Base-by-base conservation (phyloP, 2,888 invertebrate genomes). In the Phragmatobia fuliginosa region DNA sequence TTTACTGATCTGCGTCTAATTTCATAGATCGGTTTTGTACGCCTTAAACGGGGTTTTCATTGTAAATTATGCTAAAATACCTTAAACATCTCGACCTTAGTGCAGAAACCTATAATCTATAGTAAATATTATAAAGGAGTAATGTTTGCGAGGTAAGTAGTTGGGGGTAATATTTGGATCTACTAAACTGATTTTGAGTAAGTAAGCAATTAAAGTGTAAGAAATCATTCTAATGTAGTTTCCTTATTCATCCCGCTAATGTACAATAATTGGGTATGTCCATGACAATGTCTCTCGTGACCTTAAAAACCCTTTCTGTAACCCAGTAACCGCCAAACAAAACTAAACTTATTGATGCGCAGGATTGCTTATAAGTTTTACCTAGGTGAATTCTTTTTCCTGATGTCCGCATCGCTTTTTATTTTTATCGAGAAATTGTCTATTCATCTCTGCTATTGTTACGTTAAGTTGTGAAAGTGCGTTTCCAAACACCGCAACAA, bases 381-480 rank as follows among this genome's bases (percentile, higher is more conserved):
- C 56, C 36, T 56, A 56, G 52, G n/a, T n/a, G n/a, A n/a, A 64
- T 64, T 36, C 36, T n/a, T 32, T n/a, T 31, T 49, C 18, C 49
- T 21, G 7, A 21, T 45, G 21, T 8, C 21, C 6, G 21, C 45
- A 41, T 41, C 5, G 18, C 41, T 41, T 18, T 33, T 33, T 33
- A 6, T 33, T 3, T 7, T 49, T n/a, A n/a, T 49, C n/a, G 1
- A 49, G 45, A 21, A 41, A 18, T 41, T 41, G 18, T 45, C 45
- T 45, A 45, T 45, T n/a, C 45, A 3, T 49, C 2, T n/a, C 8
- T 18, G n/a, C 45, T 49, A 45, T 49, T 49, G n/a, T 49, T 21
- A 45, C 45, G 18, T 18, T 49, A n/a, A 21, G 21, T 49, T 21
- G 45, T 49, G 45, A 49, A 49, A 49, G 45, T 49, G 21, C 45